Base-by-base conservation (phyloP, 2,888 invertebrate genomes). In the Mamestra brassicae region DNA sequence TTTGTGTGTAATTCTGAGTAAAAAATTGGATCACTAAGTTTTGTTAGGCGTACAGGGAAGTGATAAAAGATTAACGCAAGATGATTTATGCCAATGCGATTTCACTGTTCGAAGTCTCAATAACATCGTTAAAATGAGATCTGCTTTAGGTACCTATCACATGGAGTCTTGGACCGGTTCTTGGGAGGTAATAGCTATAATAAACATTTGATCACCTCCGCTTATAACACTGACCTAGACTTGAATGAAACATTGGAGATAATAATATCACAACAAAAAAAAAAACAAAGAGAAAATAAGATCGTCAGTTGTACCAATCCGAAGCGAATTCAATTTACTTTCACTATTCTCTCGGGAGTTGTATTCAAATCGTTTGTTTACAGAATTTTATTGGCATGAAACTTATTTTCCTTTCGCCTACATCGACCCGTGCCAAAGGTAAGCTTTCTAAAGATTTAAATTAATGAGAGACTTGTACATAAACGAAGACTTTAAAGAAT, bases 291-390 rank as follows among this genome's bases (percentile, higher is more conserved):
- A 84, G 90, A 91, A 91, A 91, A 85, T 85, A 86, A 85, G 86
- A 86, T 74, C 78, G 84, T 82, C 84, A 76, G 82, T 84, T 81
- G 82, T 77, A 79, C 82, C 83, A 84, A 87, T 82, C 80, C 85
- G 83, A 86, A 79, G 82, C 84, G 85, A 90, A 90, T 89, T 88
- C 87, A 90, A 90, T 90, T 90, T 87, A 89, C 92, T 92, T 92
- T 92, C 92, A 90, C 91, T 88, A 75, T 80, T 85, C 76, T 85
- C 78, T 84, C 79, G 81, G 83, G 87, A 89, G 90, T 87, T 81
- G 83, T 85, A 88, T 87, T 86, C 81, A 88, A 89, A 89, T 88
- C 70, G 83, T 78, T 85, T 87, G 84, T 90, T 89, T 87, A 86
- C 85, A 86, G 83, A 88, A 87, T 88, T 88, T 87, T 82, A 87